Evolutionary conservation across 2,888 invertebrate species (phyloP), one percentile per base, ranked within the genome.

Genomic region (Gastracanthus pulcherrimus): DNA sequence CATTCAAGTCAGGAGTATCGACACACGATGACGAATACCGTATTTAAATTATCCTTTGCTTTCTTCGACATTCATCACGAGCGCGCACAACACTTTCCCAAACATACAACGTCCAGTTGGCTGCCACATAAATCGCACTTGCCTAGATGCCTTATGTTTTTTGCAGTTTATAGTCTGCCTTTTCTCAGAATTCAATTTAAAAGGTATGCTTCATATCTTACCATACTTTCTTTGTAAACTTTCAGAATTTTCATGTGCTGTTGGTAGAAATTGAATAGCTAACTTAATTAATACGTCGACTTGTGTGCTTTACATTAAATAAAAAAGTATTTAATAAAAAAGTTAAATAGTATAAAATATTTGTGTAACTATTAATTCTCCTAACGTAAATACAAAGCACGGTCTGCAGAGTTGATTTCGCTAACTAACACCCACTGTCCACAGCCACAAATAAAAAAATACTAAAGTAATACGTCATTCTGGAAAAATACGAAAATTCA

Each of bases 181-280:
- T 9, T 45, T 45, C 85, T 85, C 84, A 84, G 80, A 84, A 88
- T 88, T 87, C 86, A 48, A 48, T 48, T 69, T 48, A 11, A n/a
- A n/a, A n/a, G n/a, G n/a, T n/a, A n/a, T n/a, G n/a, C n/a, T n/a
- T n/a, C n/a, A n/a, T n/a, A n/a, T n/a, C n/a, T n/a, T n/a, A n/a
- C n/a, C n/a, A n/a, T 29, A n/a, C 6, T 36, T n/a, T 48, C 29
- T n/a, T n/a, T 48, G 31, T 29, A 58, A 45, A 45, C 11, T 45
- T n/a, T 45, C 16, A 13, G 13, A 13, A 45, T 45, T n/a, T 45
- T 45, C n/a, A 45, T 11, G 16, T 45, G 9, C 45, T n/a, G n/a
- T n/a, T n/a, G n/a, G n/a, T n/a, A n/a, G n/a, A n/a, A n/a, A n/a
- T n/a, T n/a, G n/a, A n/a, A n/a, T n/a, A n/a, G n/a, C n/a, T n/a